Evolutionary conservation across 1,140 invertebrate species (phyloP), one percentile per base, ranked within the genome.

Genomic region (Trichoplusia ni): DNA sequence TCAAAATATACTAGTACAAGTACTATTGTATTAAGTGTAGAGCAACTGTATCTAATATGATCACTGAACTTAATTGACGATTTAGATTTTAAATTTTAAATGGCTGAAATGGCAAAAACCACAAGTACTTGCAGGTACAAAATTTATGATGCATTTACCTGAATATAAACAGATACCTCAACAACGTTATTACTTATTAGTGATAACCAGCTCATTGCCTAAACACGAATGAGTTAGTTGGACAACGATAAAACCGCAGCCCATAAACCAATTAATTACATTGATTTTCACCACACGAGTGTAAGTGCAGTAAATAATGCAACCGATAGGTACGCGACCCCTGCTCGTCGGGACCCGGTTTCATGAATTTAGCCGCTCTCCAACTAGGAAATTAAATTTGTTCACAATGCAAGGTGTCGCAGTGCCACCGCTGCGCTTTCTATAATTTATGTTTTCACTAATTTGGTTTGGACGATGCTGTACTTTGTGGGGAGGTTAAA

Each of bases 331-430:
- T 58, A 44, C 35, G 38, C 51, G 42, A 29, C 37, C 51, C 31
- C 29, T 23, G 59, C 27, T 53, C 63, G 21, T 56, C 54, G 64
- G 16, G 61, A 18, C 44, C 14, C 21, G 67, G 74, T 74, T 78
- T 77, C 77, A 71, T 80, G 64, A 75, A 74, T 79, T 79, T 75
- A 79, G 59, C 65, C 69, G 70, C 68, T 71, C 64, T 65, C 56
- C 60, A 73, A 75, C 72, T 83, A 81, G 76, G 76, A 84, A 84
- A 86, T 84, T 84, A 82, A 86, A 83, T 84, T 82, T 79, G 71
- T 67, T 67, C 67, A 81, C 78, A 81, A 79, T 75, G 71, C 62
- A 73, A 81, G 64, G 67, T 73, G 60, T 62, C 38, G 58, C 46
- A 62, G 67, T 73, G 60, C 64, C 38, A 61, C 46, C 61, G 63